Conservation (phyloP, 1,140 invertebrate species). For the Coelopa frigida region DNA sequence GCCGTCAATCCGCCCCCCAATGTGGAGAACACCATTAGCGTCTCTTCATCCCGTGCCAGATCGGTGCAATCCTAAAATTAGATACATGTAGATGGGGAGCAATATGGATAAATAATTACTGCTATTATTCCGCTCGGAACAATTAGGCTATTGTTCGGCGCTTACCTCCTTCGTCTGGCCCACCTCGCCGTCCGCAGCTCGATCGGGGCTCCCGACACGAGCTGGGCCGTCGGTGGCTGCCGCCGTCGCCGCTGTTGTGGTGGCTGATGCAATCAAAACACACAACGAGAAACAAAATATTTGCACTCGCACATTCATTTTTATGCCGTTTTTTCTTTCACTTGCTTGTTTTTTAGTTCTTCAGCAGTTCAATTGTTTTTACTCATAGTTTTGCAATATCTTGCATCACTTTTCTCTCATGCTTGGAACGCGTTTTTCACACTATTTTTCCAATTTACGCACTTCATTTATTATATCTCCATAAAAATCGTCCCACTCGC, state of each 20-base stretch:
- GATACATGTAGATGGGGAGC: neutral
- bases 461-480: too few relatives aligned
- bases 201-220: neutral
- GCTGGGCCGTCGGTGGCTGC: slow-evolving; percentile 2
- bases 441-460: slow-evolving; percentile 2
- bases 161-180: slow-evolving; percentile 4
- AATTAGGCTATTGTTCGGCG: neutral
- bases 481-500: too few relatives aligned
- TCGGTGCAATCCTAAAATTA: slow-evolving; percentile 53
- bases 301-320: slow-evolving; percentile 2
- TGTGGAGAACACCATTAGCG: slow-evolving; percentile 79
- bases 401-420: neutral
- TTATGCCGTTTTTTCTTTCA: slow-evolving; percentile 7
- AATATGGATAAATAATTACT: slow-evolving; percentile 18
- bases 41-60: slow-evolving; percentile 60
- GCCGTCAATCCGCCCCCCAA: slow-evolving; percentile 84
- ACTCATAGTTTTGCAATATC: neutral
- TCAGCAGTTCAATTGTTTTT: neutral
- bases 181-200: neutral
- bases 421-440: neutral
- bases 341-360: slow-evolving; percentile 4
- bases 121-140: slow-evolving; percentile 15
- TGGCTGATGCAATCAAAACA: slow-evolving; percentile 39
- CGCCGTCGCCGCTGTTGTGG: neutral
- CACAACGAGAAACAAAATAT: slow-evolving; percentile 23